phyloP scores from a whole-genome alignment of 2,797 vertebrate species.

The Eleutherodactylus coqui region DNA sequence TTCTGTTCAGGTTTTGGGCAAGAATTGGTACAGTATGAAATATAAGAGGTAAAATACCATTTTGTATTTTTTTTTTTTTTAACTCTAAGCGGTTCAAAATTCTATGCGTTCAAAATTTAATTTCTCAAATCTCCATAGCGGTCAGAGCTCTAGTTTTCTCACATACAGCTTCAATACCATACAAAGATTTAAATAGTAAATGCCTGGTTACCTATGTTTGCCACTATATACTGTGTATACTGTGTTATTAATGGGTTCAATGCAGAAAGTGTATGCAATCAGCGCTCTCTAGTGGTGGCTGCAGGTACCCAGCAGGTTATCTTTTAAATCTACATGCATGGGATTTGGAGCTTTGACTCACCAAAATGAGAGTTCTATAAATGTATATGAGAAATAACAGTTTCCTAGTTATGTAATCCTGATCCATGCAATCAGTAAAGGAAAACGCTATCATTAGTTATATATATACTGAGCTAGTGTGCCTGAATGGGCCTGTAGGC shows the following conservation, averaged over 20 bases:
- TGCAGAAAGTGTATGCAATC: background rate
- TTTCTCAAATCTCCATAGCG: background rate
- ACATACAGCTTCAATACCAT: background rate
- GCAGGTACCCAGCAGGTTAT: background rate
- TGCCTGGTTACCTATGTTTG: background rate
- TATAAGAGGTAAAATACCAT: background rate
- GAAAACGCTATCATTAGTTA: background rate
- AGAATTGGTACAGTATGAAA: background rate
- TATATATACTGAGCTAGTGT: background rate
- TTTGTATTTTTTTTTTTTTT: no score
- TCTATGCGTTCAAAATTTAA: background rate
- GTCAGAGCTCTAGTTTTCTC: background rate
- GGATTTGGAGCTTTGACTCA: background rate
- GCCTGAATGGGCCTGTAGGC: background rate
- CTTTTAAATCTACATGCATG: background rate
- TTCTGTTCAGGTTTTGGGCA: background rate
- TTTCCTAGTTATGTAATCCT: background rate
- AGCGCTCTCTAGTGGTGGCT: background rate
- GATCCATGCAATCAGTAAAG: background rate
- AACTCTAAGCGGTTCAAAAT: background rate
- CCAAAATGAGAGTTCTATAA: background rate
- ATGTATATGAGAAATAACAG: background rate
- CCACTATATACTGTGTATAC: background rate
- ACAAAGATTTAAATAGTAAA: background rate
- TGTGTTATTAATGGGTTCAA: background rate